Percentiles rank a stretch among this genome's conserved stretches.
phyloP scores from a whole-genome alignment of 2,113 vertebrate species.

The Corydoras maculifer region DNA sequence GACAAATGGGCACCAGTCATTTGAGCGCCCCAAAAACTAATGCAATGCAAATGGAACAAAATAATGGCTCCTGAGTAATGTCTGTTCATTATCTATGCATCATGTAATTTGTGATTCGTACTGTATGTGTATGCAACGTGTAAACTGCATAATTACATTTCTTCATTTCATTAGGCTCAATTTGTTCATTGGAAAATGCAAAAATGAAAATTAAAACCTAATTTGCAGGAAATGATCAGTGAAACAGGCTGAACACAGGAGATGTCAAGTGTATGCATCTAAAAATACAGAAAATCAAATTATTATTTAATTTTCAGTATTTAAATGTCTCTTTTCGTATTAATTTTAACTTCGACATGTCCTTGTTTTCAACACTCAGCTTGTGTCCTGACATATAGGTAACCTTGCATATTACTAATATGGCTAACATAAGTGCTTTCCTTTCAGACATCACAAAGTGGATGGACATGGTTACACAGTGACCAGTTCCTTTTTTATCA shows the following conservation, averaged over 20 bases:
- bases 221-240: conserved; percentile 36
- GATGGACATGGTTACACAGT: too few species aligned
- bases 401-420: too few species aligned
- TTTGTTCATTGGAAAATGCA: conserved; percentile 68
- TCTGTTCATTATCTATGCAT: conserved; percentile 65
- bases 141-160: conserved; percentile 68
- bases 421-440: too few species aligned
- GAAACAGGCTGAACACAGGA: neutral
- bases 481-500: too few species aligned
- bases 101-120: conserved; percentile 53
- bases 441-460: too few species aligned
- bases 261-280: neutral
- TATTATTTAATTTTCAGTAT: too few species aligned
- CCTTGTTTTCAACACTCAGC: too few species aligned
- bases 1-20: conserved; percentile 53
- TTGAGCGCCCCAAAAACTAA: conserved; percentile 52
- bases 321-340: too few species aligned
- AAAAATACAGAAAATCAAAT: neutral
- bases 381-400: too few species aligned
- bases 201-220: conserved; percentile 65
- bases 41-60: conserved; percentile 66
- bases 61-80: conserved; percentile 61
- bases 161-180: conserved; percentile 65
- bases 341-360: too few species aligned
- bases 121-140: conserved; percentile 59